Conservation (phyloP, 2,113 vertebrate species). For the Tricholaema leucomelas region DNA sequence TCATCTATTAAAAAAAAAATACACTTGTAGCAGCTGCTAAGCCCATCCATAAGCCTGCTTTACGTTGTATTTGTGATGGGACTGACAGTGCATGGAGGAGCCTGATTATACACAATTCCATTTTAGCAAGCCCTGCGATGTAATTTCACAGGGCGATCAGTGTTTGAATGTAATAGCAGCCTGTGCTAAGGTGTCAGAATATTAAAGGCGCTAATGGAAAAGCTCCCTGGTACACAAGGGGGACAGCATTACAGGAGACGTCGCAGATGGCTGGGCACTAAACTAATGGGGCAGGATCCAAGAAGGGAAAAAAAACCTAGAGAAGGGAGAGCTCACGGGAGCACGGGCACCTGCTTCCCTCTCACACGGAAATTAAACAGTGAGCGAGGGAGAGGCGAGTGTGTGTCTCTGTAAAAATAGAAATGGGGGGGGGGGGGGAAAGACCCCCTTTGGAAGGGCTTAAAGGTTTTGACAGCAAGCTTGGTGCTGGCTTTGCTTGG, state of each 20-base stretch:
- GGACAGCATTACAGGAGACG: constrained; percentile 90
- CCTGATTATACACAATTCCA: constrained; percentile 91
- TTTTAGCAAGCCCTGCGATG: constrained; percentile 84
- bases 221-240: constrained; percentile 95
- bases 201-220: constrained; percentile 99
- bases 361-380: constrained; percentile 79
- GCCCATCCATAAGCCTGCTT: constrained; percentile 82
- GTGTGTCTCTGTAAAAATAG: constrained; percentile 55
- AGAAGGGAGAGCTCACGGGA: constrained; percentile 78
- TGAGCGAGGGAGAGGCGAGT: constrained; percentile 40
- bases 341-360: constrained; percentile 80
- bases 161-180: constrained; percentile 90
- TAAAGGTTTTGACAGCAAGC: background rate
- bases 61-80: constrained; percentile 83
- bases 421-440: background rate
- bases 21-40: constrained; percentile 86
- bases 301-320: constrained; percentile 75
- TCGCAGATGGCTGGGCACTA: constrained; percentile 96
- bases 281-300: constrained; percentile 96
- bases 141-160: constrained; percentile 91
- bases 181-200: constrained; percentile 94
- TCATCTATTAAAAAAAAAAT: constrained; percentile 84
- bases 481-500: background rate
- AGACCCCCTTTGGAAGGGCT: background rate
- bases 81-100: constrained; percentile 90